Evolutionary conservation across 2,888 invertebrate species (phyloP), one percentile per base, ranked within the genome.

Genomic region (Philopedon plagiatum): DNA sequence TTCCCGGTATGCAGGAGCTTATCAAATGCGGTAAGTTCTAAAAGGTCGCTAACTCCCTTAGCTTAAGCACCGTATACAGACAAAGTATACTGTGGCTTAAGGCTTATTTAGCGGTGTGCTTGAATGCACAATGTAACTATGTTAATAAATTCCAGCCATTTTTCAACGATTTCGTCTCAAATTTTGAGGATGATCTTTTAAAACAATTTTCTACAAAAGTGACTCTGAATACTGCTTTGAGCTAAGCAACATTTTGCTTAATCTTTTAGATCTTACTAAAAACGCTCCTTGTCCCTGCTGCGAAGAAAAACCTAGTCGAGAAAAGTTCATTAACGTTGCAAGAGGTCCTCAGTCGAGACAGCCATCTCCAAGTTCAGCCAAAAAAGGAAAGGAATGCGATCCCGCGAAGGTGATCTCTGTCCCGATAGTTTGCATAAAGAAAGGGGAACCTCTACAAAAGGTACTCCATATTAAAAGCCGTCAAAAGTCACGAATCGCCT

Each of bases 1-100:
- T 75, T 23, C 21, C 61, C 39, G 76, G 58, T 4, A 71, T 71
- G 71, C 58, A 51, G 15, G 60, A 71, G 41, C 7, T 61, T 1
- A 11, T 13, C n/a, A 60, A 65, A 41, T 60, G 65, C 39, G 60
- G 65, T 71, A 60, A 70, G 64, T 26, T 41, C 0, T n/a, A 41
- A n/a, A 0, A n/a, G n/a, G n/a, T n/a, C n/a, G n/a, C n/a, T n/a
- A n/a, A n/a, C n/a, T n/a, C n/a, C n/a, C n/a, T n/a, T n/a, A n/a
- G n/a, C n/a, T n/a, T n/a, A n/a, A n/a, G n/a, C n/a, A n/a, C n/a
- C n/a, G n/a, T n/a, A n/a, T n/a, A n/a, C n/a, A n/a, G n/a, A n/a
- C n/a, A n/a, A n/a, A n/a, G n/a, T n/a, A n/a, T n/a, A n/a, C n/a
- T n/a, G n/a, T n/a, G n/a, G n/a, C n/a, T n/a, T n/a, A n/a, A n/a